These are phyloP conservation scores for Dendroctonus ponderosae DNA, from an alignment of 1,140 invertebrate species.

Conservation along the genomic window DNA sequence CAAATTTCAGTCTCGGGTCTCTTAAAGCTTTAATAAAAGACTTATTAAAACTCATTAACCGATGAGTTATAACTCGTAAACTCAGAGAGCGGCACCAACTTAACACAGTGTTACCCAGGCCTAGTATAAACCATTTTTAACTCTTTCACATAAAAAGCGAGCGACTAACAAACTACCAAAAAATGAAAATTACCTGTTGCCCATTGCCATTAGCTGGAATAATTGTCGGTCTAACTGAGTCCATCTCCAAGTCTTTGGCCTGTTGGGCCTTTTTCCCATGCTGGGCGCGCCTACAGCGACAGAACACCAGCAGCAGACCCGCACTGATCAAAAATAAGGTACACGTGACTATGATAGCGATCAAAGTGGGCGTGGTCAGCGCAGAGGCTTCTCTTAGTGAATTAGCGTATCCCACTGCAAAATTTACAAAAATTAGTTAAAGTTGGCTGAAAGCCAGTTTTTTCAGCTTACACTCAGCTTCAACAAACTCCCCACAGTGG, in stretches of 20 bases:
- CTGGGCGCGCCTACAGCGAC: conserved; percentile 79
- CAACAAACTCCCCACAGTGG: conserved; percentile 78
- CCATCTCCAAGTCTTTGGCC: conserved; percentile 88
- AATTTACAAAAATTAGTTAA: conserved; percentile 27
- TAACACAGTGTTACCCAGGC: too few relatives aligned
- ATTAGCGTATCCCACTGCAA: conserved; percentile 72
- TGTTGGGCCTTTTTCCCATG: conserved; percentile 67
- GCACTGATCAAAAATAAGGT: conserved; percentile 77
- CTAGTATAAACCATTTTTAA: too few relatives aligned
- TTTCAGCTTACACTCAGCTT: conserved; percentile 72
- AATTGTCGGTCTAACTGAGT: conserved; percentile 75
- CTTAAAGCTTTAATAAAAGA: too few relatives aligned
- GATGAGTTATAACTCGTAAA: too few relatives aligned
- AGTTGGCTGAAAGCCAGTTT: too few relatives aligned
- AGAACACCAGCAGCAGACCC: conserved; percentile 77
- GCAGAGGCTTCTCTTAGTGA: conserved; percentile 70
- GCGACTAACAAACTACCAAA: background rate
- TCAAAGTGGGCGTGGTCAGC: conserved; percentile 72
- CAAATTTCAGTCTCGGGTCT: too few relatives aligned
- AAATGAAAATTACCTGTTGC: conserved; percentile 24
- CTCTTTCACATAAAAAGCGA: too few relatives aligned
- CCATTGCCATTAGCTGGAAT: conserved; percentile 56
- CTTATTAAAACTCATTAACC: too few relatives aligned
- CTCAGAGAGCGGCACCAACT: too few relatives aligned
- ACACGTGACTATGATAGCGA: conserved; percentile 78